Conservation (phyloP, 2,113 vertebrate species). For the Petromus typicus region DNA sequence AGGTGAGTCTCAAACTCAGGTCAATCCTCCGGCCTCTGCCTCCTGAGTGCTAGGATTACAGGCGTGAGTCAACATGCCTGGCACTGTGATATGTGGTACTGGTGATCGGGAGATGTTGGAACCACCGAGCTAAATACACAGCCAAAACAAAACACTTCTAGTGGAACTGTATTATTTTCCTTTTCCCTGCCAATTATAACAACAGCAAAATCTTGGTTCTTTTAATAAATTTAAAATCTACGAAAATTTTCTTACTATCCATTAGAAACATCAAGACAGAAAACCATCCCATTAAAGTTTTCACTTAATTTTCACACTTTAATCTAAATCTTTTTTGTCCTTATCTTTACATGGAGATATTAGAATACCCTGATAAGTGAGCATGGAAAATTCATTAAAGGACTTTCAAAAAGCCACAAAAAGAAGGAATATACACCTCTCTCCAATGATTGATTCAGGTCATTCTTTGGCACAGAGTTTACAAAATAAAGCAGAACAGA, state of each 20-base stretch:
- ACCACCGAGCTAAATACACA: no score
- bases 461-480: not conserved
- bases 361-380: not conserved
- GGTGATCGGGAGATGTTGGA: no score
- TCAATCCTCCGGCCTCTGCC: no score
- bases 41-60: no score
- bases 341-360: not conserved
- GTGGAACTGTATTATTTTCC: not conserved
- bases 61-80: no score
- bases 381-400: conserved; percentile 30
- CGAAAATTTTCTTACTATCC: not conserved
- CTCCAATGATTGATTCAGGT: not conserved
- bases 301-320: not conserved
- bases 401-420: not conserved
- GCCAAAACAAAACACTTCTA: no score
- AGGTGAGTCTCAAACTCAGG: no score
- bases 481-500: not conserved
- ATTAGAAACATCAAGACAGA: not conserved
- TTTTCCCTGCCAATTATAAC: not conserved
- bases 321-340: not conserved
- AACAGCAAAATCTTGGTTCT: not conserved
- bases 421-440: not conserved
- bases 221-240: conserved; percentile 20
- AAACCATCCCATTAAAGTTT: not conserved
- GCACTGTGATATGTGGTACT: no score